A percentile compares a stretch with the other conserved stretches of the same genome.
Conservation (phyloP, 2,797 vertebrate species). For the Todus mexicanus region DNA sequence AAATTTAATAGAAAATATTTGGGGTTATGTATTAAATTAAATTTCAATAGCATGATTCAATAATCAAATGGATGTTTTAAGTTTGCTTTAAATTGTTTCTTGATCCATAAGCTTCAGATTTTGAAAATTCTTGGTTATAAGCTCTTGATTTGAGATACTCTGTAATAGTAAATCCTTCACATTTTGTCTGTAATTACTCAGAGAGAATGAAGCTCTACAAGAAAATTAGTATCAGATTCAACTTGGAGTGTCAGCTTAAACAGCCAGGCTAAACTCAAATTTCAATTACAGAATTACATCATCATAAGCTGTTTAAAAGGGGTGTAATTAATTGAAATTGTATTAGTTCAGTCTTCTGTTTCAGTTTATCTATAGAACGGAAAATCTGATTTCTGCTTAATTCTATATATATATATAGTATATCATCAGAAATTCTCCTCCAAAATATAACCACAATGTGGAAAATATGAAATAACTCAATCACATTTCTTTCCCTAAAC, state of each 20-base stretch:
- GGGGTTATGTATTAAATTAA: neutral
- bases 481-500: neutral
- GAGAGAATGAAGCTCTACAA: neutral
- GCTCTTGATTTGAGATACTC: neutral
- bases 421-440: neutral
- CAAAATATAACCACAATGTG: neutral
- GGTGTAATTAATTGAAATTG: neutral
- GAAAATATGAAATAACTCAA: neutral
- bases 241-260: neutral
- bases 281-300: neutral
- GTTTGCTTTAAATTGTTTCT: neutral
- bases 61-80: neutral
- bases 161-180: neutral
- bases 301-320: neutral
- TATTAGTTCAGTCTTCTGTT: neutral
- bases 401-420: neutral
- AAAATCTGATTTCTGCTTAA: neutral
- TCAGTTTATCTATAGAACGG: neutral
- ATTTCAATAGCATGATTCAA: neutral
- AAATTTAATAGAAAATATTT: neutral
- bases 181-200: neutral
- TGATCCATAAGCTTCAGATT: neutral
- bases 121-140: neutral
- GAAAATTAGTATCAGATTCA: neutral
- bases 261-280: neutral